These are phyloP conservation scores for Sebastiscus tertius DNA, from an alignment of 2,797 vertebrate genomes.

Conservation along the genomic window DNA sequence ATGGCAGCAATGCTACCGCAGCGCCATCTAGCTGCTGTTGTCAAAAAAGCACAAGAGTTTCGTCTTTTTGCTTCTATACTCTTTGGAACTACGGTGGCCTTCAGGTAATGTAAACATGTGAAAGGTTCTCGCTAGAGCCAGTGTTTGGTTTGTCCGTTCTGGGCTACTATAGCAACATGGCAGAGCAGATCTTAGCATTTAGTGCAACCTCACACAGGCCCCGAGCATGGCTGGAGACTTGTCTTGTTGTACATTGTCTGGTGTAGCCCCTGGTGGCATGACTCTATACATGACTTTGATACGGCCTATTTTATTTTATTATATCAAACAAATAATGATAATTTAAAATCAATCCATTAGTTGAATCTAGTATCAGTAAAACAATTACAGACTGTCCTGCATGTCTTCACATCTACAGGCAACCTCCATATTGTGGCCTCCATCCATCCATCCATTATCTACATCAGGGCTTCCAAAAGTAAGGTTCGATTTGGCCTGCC, in stretches of 20 bases:
- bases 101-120: too few species aligned
- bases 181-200: background rate
- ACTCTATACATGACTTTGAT: background rate
- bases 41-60: too few species aligned
- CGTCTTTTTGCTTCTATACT: too few species aligned
- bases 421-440: background rate
- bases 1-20: fast-evolving
- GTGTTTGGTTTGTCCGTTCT: too few species aligned
- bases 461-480: too few species aligned
- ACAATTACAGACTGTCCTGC: background rate
- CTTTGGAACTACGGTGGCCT: too few species aligned
- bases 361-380: background rate
- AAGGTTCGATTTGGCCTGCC: too few species aligned
- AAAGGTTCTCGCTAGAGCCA: too few species aligned
- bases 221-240: too few species aligned
- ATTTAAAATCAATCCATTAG: background rate
- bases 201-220: background rate
- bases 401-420: background rate
- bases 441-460: background rate
- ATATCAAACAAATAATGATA: background rate
- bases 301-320: background rate
- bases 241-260: too few species aligned
- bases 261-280: background rate
- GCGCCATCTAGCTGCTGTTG: too few species aligned
- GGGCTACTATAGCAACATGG: too few species aligned